Evolutionary conservation across 2,113 vertebrate species (phyloP).

Genomic region (Antennarius striatus): DNA sequence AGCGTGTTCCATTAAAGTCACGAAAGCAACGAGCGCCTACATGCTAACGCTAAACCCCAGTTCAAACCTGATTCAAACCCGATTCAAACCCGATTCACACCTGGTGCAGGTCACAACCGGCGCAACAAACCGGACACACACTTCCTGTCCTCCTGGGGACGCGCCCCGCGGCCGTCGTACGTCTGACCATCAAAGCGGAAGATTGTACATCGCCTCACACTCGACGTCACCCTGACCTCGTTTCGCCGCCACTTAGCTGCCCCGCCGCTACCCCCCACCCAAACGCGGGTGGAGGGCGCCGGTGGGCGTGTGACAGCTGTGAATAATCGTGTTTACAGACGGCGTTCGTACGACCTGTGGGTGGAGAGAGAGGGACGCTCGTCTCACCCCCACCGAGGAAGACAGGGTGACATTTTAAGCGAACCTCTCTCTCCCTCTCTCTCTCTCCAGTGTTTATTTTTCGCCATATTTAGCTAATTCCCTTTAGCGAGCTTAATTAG

Average conservation of each 20-base stretch:
- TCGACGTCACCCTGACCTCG: conserved; percentile 53
- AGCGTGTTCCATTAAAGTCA: too few relatives aligned
- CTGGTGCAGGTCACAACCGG: too few relatives aligned
- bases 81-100: too few relatives aligned
- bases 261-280: conserved; percentile 29
- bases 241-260: conserved; percentile 47
- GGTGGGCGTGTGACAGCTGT: conserved; percentile 61
- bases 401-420: conserved; percentile 48
- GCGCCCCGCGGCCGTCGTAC: conserved; percentile 64
- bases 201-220: conserved; percentile 46
- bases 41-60: too few relatives aligned
- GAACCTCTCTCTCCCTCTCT: neutral
- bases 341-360: conserved; percentile 62
- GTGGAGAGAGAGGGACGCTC: conserved; percentile 20
- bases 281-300: conserved; percentile 48
- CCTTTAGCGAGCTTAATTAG: conserved; percentile 48
- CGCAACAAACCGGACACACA: conserved; percentile 9
- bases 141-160: conserved; percentile 33
- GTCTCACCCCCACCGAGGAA: conserved; percentile 30
- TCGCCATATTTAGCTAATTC: conserved; percentile 26
- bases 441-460: conserved; percentile 4
- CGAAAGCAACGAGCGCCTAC: too few relatives aligned
- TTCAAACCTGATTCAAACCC: too few relatives aligned
- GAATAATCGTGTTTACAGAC: conserved; percentile 74
- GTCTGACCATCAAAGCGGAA: conserved; percentile 64